These are phyloP conservation scores for Psittacula cyanocephala DNA, from an alignment of 2,113 vertebrate genomes.

Conservation along the genomic window DNA sequence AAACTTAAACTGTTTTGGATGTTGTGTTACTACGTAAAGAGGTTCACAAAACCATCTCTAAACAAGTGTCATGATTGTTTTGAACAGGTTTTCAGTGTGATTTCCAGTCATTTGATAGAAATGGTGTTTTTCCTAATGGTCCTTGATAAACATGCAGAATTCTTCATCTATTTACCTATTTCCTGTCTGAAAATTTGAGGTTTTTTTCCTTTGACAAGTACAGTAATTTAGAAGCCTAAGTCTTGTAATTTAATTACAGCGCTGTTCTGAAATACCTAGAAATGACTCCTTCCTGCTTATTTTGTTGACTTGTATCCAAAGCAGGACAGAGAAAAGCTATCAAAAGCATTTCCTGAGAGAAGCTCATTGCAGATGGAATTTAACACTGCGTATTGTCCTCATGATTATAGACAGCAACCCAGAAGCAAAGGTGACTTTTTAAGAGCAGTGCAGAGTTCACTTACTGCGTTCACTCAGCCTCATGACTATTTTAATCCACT, in stretches of 20 bases:
- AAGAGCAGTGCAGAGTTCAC: background rate
- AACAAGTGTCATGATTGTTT: background rate
- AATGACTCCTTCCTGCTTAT: background rate
- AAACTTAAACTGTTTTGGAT: background rate
- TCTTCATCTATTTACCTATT: background rate
- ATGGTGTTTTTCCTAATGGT: background rate
- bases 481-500: background rate
- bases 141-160: background rate
- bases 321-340: background rate
- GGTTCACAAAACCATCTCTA: background rate
- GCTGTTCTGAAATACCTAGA: background rate
- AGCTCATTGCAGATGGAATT: background rate
- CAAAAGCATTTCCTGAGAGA: background rate
- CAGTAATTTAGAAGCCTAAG: background rate
- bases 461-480: background rate
- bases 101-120: background rate
- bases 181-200: background rate
- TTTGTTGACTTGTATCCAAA: background rate
- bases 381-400: background rate
- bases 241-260: background rate
- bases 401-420: background rate
- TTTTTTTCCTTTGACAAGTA: background rate
- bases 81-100: background rate
- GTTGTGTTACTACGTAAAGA: background rate
- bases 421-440: slow-evolving; percentile 3